These are phyloP conservation scores for Sylvietta virens DNA, from an alignment of 2,113 vertebrate species.

Conservation along the genomic window DNA sequence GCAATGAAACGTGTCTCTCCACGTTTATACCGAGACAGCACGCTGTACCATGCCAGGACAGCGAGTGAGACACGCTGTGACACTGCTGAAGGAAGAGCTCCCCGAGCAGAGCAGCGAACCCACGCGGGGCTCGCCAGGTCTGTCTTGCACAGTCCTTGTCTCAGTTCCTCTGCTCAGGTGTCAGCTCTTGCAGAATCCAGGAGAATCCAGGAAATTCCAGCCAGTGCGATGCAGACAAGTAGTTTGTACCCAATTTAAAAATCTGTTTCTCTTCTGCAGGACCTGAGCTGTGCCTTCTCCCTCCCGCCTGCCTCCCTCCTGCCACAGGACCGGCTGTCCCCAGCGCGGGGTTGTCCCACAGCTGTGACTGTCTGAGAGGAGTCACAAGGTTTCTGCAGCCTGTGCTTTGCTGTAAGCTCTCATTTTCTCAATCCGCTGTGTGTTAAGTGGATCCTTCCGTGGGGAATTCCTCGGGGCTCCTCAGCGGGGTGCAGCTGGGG, in stretches of 20 bases:
- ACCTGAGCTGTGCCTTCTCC: not conserved
- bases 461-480: not conserved
- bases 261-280: not conserved
- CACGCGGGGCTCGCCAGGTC: accelerated
- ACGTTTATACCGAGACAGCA: not conserved
- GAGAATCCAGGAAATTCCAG: not conserved
- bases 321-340: not conserved
- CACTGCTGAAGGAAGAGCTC: accelerated
- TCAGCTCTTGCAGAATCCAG: not conserved
- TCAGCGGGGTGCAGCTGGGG: not conserved
- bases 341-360: not conserved
- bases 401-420: not conserved
- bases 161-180: not conserved
- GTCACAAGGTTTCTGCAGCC: not conserved
- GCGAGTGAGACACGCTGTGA: not conserved
- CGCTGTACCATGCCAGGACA: not conserved
- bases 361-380: not conserved
- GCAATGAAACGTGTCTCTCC: not conserved
- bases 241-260: not conserved
- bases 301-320: not conserved
- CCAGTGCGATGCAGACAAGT: not conserved
- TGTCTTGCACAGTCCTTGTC: not conserved
- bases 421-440: not conserved
- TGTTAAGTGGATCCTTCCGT: not conserved
- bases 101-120: not conserved